Base-by-base conservation (phyloP, 2,113 vertebrate species). In the Pholis gunnellus region DNA sequence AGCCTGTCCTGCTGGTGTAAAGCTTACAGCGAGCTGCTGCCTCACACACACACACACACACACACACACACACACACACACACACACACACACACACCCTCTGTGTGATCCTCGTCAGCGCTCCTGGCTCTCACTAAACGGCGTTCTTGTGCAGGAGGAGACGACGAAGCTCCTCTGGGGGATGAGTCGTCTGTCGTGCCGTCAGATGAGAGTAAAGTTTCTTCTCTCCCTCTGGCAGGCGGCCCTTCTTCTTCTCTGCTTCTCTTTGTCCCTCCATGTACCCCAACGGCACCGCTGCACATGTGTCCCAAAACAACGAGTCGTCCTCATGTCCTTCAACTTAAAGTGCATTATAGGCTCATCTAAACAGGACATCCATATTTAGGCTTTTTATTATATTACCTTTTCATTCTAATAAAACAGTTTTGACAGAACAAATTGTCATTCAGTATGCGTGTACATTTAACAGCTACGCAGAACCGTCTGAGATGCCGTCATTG, bases 121-220 rank as follows among this genome's bases (percentile, higher is more conserved):
- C 75, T 78, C 9, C 20, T 48, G 54, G 63, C 72, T 77, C 68
- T 70, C 75, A 40, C 70, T 64, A n/a, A 74, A 67, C 79, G 50
- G 36, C 38, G 3, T 56, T 31, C 40, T 52, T 56, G 56, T 3
- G 7, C 34, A 15, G n/a, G 36, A 69, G 25, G 50, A 38, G 7
- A 57, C 75, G 72, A 56, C 36, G 17, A 25, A 44, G 38, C 74
- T 68, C 77, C 70, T 72, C 18, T 50, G 50, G 59, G 72, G 50
- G 31, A 79, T n/a, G 22, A 36, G 67, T 27, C 65, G 31, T 84
- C 66, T 44, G 42, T 74, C 56, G 25, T 7, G 11, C 44, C 27
- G 2, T 72, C 27, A 52, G 48, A 81, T 46, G 40, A 78, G 31
- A 69, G 38, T 78, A 56, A 13, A 38, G 7, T 80, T 70, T 75